Percentiles rank a stretch among this genome's conserved stretches.
These are phyloP conservation scores for Pseudopipra pipra DNA, from an alignment of 2,113 vertebrate genomes.

Conservation along the genomic window DNA sequence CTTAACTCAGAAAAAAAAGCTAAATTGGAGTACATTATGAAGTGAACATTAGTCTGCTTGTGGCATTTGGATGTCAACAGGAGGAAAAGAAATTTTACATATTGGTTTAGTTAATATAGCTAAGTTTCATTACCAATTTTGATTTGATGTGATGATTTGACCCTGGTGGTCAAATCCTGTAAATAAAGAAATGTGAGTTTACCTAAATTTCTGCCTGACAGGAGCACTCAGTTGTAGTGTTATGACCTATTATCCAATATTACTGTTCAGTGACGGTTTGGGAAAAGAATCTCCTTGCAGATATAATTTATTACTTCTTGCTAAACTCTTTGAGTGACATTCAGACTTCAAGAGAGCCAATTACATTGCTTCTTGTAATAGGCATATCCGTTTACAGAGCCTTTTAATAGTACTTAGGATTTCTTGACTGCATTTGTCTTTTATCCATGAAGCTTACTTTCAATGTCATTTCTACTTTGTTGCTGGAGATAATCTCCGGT, in stretches of 20 bases:
- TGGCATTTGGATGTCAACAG: background rate
- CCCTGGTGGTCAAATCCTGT: background rate
- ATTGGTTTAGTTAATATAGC: background rate
- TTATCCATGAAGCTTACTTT: slow-evolving; percentile 7
- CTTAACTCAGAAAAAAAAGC: background rate
- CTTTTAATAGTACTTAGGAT: slow-evolving; percentile 36
- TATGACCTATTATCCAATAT: slow-evolving; percentile 35
- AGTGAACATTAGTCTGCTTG: background rate
- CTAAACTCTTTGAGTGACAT: slow-evolving; percentile 39
- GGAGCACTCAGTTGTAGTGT: background rate
- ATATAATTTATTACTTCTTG: slow-evolving; percentile 15
- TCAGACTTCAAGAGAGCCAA: slow-evolving; percentile 28
- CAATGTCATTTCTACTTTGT: slow-evolving; percentile 15
- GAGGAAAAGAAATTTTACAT: background rate
- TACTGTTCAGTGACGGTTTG: background rate
- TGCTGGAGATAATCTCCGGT: background rate
- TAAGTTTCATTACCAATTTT: slow-evolving; percentile 20
- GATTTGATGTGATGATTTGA: slow-evolving; percentile 33
- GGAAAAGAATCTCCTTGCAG: background rate
- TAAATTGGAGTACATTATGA: background rate
- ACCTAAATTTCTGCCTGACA: slow-evolving; percentile 9
- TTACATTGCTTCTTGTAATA: slow-evolving; percentile 30
- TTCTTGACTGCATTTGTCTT: slow-evolving; percentile 32
- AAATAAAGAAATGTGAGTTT: slow-evolving; percentile 14
- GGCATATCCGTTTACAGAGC: background rate